phyloP scores from a whole-genome alignment of 2,113 vertebrate species.

The Myiopsitta monachus region DNA sequence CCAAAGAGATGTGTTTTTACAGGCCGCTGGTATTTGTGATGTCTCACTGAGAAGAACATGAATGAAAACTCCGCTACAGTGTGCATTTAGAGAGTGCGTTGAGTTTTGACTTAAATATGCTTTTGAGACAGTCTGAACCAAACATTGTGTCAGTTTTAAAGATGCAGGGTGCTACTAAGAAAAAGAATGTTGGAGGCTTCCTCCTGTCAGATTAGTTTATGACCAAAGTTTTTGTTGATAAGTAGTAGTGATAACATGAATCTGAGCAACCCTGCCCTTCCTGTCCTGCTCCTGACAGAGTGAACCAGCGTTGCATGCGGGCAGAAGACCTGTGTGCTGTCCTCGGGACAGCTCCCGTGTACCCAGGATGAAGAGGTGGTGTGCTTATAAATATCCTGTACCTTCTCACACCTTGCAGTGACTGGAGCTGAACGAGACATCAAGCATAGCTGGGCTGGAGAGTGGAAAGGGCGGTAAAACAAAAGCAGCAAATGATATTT shows the following conservation, averaged over 20 bases:
- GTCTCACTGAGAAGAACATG: background rate
- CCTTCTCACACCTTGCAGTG: background rate
- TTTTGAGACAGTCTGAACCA: background rate
- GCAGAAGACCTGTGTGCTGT: background rate
- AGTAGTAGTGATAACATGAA: background rate
- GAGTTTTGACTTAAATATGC: background rate
- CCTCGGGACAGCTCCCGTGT: background rate
- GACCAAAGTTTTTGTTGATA: background rate
- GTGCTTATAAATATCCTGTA: background rate
- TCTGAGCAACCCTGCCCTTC: background rate
- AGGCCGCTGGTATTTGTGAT: background rate
- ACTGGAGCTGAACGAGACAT: background rate
- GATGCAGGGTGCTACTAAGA: background rate
- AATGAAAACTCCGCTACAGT: background rate
- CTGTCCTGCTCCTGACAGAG: background rate
- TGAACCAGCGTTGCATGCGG: background rate
- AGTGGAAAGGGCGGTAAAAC: background rate
- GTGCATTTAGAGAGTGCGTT: background rate
- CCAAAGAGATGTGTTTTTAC: background rate
- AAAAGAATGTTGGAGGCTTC: background rate
- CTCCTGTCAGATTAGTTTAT: constrained; percentile 19
- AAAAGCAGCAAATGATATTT: background rate
- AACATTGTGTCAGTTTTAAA: background rate
- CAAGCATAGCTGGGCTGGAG: background rate
- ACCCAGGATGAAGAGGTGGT: background rate